Base-by-base conservation (phyloP, 2,797 vertebrate species). In the Cichlasoma orientale region DNA sequence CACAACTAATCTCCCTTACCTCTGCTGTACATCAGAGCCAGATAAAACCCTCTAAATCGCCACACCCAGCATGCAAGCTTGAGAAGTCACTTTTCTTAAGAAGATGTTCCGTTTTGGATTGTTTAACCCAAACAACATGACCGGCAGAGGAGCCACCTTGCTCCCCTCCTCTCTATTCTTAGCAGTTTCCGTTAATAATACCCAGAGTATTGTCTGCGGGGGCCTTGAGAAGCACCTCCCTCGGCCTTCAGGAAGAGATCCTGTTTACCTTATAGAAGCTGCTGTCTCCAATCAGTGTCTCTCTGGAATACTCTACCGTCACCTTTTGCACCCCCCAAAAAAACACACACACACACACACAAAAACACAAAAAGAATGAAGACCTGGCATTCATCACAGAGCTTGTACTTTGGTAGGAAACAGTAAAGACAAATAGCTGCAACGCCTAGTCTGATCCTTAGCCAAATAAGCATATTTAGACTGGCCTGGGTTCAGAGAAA, bases 131-230 rank as follows among this genome's bases (percentile, higher is more conserved):
- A 94, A 93, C 93, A 94, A 93, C 88, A 78, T 16, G 13, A 50
- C 58, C 19, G 75, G 85, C 91, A 91, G 87, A 90, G 92, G 89
- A 94, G 91, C 92, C 91, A 92, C 94, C 92, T 93, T 82, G 86
- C 92, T 95, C 91, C 85, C 86, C 82, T 92, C 89, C 91, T 92
- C 93, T 93, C 95, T 95, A 96, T 96, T 96, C 95, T 95, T 96
- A 95, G 94, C 90, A 86, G 76, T 93, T 96, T 96, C 95, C 94
- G 90, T 95, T 95, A 93, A 95, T 90, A 95, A 94, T 94, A 95
- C 90, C 88, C 93, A 94, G 89, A 92, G 95, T 94, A 96, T 95
- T 95, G 95, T 96, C 94, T 96, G 92, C 80, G 87, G 89, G 90
- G 91, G 93, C 93, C 93, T 93, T 95, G 94, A 94, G 90, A 91